A percentile compares a stretch with the other conserved stretches of the same genome.
Evolutionary conservation across 1,140 invertebrate species (phyloP).

Genomic region (Drosophila littoralis): DNA sequence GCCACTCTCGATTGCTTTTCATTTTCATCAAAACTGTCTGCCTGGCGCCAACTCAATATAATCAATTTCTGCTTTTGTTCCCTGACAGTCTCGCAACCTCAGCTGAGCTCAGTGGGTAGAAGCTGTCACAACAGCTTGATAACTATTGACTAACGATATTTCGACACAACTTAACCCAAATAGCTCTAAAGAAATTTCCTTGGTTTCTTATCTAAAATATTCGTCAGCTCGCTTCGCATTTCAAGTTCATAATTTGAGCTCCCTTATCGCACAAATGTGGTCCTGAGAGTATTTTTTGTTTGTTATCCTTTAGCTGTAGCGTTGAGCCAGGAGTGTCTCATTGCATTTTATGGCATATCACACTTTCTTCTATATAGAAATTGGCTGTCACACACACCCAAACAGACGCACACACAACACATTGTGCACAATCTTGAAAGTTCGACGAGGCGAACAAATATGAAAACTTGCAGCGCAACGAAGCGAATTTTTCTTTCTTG

Average conservation of each 20-base stretch:
- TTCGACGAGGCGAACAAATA: constrained; percentile 72
- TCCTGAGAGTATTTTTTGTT: constrained; percentile 20
- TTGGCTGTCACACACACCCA: constrained; percentile 56
- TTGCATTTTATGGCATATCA: constrained; percentile 63
- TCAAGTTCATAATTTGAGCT: constrained; percentile 50
- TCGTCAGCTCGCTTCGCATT: constrained; percentile 32
- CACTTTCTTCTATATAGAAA: constrained; percentile 53
- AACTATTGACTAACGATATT: constrained; percentile 17
- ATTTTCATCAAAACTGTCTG: background rate
- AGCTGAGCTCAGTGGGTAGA: background rate
- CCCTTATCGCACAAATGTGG: constrained; percentile 36
- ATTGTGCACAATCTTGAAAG: constrained; percentile 44
- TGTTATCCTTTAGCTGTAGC: constrained; percentile 30
- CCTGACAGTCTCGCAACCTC: background rate
- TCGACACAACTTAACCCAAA: background rate
- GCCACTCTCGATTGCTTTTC: no score
- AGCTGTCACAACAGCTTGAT: constrained; percentile 1
- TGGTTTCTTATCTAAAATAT: constrained; percentile 34
- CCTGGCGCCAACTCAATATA: background rate
- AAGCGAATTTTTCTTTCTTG: constrained; percentile 59
- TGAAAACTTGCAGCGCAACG: constrained; percentile 67
- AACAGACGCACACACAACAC: constrained; percentile 9
- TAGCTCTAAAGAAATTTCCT: constrained; percentile 6
- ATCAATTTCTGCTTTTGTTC: background rate
- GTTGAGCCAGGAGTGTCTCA: constrained; percentile 65